These are phyloP conservation scores for Elegia similella DNA, from an alignment of 2,888 invertebrate genomes.

Conservation along the genomic window DNA sequence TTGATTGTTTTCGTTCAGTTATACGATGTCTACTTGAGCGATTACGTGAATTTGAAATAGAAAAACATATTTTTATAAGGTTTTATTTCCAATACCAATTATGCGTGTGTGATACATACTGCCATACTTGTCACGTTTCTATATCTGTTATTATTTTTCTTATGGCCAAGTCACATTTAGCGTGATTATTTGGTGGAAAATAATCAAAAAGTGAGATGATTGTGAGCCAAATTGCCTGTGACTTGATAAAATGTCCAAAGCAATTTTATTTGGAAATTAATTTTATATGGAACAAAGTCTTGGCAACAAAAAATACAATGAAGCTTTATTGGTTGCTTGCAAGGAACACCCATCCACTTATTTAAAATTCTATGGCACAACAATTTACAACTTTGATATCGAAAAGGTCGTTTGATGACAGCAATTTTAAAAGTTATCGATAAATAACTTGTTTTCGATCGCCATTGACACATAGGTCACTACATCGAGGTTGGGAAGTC, in stretches of 20 bases:
- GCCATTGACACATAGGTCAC: neutral
- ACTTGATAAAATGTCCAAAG: too few relatives aligned
- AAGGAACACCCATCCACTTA: too few relatives aligned
- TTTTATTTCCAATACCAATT: neutral
- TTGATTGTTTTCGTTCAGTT: conserved; percentile 2
- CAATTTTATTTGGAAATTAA: too few relatives aligned
- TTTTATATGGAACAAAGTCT: neutral
- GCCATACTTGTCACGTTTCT: neutral
- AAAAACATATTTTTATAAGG: neutral
- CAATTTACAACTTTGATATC: neutral
- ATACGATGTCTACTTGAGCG: neutral
- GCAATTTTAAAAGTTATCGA: neutral
- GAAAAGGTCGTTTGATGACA: neutral
- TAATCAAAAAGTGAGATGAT: too few relatives aligned
- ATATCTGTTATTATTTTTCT: too few relatives aligned
- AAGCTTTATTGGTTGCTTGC: too few relatives aligned
- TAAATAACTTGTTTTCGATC: neutral
- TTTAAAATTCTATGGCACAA: too few relatives aligned
- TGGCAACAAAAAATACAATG: neutral
- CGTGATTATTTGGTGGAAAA: too few relatives aligned
- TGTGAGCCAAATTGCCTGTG: too few relatives aligned
- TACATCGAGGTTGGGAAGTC: neutral
- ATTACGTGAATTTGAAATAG: neutral
- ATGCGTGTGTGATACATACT: too few relatives aligned
- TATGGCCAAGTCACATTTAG: too few relatives aligned